A percentile compares a stretch with the other conserved stretches of the same genome.
Evolutionary conservation across 2,797 vertebrate species (phyloP).

Genomic region (Cyprinella venusta): DNA sequence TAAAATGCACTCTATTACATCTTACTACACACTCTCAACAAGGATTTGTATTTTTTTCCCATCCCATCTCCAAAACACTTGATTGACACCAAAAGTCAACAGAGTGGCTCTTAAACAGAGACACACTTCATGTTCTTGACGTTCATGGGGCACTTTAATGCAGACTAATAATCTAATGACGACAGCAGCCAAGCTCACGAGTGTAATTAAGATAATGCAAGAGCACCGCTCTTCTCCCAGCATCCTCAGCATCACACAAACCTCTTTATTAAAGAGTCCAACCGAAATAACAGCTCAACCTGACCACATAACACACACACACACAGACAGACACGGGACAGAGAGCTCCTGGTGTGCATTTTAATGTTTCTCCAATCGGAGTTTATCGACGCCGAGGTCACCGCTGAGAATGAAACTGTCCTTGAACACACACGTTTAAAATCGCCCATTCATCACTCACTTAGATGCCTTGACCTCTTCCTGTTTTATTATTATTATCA

Average conservation of each 20-base stretch:
- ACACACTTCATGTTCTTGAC: slow-evolving; percentile 69
- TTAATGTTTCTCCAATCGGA: slow-evolving; percentile 9
- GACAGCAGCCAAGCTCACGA: slow-evolving; percentile 70
- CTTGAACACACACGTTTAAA: slow-evolving; percentile 50
- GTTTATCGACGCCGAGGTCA: slow-evolving; percentile 13
- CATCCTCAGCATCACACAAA: slow-evolving; percentile 70
- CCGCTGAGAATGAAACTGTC: slow-evolving; percentile 13
- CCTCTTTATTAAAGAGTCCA: slow-evolving; percentile 69
- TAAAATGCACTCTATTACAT: slow-evolving; percentile 21
- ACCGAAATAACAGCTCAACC: slow-evolving; percentile 67
- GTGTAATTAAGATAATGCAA: slow-evolving; percentile 77
- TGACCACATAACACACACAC: slow-evolving; percentile 52
- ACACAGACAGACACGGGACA: neutral
- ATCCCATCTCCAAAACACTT: slow-evolving; percentile 55
- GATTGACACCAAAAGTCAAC: slow-evolving; percentile 67
- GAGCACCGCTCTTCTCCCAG: slow-evolving; percentile 72
- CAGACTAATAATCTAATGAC: slow-evolving; percentile 76
- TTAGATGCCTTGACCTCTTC: slow-evolving; percentile 59
- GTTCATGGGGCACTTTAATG: slow-evolving; percentile 69
- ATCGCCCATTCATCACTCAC: slow-evolving; percentile 33
- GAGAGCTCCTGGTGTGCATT: slow-evolving; percentile 26
- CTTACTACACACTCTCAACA: slow-evolving; percentile 15
- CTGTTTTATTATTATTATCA: slow-evolving; percentile 54
- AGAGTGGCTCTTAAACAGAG: slow-evolving; percentile 71
- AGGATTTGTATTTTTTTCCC: slow-evolving; percentile 32